Evolutionary conservation across 2,797 vertebrate genomes (phyloP).

Genomic region (Onychomys arenicola): DNA sequence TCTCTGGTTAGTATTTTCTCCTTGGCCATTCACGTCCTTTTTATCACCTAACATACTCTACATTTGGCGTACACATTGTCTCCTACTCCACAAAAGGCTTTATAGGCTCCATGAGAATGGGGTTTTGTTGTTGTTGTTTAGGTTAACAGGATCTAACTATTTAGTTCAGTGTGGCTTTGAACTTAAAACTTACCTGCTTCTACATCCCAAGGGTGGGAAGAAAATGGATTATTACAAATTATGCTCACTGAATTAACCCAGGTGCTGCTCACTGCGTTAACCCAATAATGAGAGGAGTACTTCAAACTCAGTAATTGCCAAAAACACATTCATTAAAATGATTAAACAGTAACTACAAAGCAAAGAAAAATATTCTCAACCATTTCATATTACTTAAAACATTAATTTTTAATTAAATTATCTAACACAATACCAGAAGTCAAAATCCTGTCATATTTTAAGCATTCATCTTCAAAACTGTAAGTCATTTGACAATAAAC

Average conservation of each 20-base stretch:
- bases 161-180: background rate
- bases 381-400: background rate
- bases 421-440: background rate
- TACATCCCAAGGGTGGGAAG: background rate
- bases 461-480: constrained; percentile 52
- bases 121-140: background rate
- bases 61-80: background rate
- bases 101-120: background rate
- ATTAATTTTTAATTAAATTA: constrained; percentile 2
- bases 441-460: background rate
- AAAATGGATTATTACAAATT: background rate
- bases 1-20: background rate
- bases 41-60: background rate
- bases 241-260: background rate
- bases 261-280: background rate
- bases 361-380: constrained; percentile 5
- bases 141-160: background rate
- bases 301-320: background rate
- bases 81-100: background rate
- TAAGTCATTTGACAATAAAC: background rate
- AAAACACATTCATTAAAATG: constrained; percentile 8
- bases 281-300: background rate
- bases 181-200: background rate
- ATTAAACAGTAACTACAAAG: constrained; percentile 30
- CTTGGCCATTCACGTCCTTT: background rate